These are phyloP conservation scores for Dissostichus mawsoni DNA, from an alignment of 2,113 vertebrate genomes.

Conservation along the genomic window DNA sequence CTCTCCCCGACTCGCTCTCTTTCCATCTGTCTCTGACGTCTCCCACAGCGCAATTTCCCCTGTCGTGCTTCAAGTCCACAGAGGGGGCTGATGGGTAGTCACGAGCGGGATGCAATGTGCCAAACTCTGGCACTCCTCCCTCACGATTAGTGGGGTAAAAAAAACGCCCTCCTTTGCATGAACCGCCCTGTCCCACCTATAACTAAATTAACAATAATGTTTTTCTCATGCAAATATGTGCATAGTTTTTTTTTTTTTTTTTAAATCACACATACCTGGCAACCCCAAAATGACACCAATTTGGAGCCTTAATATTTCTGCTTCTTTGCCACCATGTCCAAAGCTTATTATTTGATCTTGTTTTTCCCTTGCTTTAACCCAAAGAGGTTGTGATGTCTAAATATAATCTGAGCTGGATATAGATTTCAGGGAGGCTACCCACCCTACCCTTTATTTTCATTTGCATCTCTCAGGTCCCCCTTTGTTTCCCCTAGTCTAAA, in stretches of 20 bases:
- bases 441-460: neutral
- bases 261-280: constrained; percentile 7
- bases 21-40: constrained; percentile 63
- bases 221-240: neutral
- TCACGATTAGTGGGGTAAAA: constrained; percentile 61
- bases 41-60: constrained; percentile 71
- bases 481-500: neutral
- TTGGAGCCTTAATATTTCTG: neutral
- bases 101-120: constrained; percentile 73
- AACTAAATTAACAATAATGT: neutral
- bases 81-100: constrained; percentile 78
- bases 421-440: constrained; percentile 3
- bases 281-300: constrained; percentile 7
- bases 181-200: constrained; percentile 42
- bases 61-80: constrained; percentile 72
- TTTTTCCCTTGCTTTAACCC: neutral
- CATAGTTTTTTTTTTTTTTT: neutral
- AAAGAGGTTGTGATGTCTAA: neutral
- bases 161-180: constrained; percentile 14
- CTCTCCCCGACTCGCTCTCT: constrained; percentile 45
- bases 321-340: neutral
- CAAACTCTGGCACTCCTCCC: constrained; percentile 69
- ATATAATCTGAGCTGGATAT: constrained; percentile 21
- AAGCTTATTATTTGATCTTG: neutral
- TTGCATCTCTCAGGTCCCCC: neutral